Base-by-base conservation (phyloP, 1,140 invertebrate genomes). In the Ceratoteleas bidentatus region DNA sequence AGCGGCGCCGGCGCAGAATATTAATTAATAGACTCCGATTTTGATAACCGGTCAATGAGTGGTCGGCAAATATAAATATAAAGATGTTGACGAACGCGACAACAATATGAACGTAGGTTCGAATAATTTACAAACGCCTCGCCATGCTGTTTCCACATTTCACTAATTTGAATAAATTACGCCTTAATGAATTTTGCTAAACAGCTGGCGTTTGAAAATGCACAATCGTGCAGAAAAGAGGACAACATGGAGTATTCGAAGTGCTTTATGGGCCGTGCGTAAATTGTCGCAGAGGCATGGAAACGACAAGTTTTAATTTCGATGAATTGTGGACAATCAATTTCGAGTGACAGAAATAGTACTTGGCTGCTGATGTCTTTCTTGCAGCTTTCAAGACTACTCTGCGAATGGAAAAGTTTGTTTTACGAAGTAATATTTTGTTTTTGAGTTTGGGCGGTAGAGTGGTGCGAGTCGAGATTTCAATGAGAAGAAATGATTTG, bases 221-320 rank as follows among this genome's bases (percentile, higher is more conserved):
- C 16, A 64, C n/a, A 47, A 62, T 38, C 56, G 43, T 8, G 34
- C 9, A 32, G 49, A 56, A 64, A 64, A 64, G 50, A 54, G 58
- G 69, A 64, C 58, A 56, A 61, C 53, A 61, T 11, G 53, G 49
- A 61, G 53, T 61, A 72, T 53, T 72, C n/a, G 47, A 56, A 62
- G 15, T 73, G 32, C 16, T 62, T 64, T 72, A 72, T 24, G 68
- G 16, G 15, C 14, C 6, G 45, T 54, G 9, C 57, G 56, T 72
- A 45, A 72, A 61, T 72, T 65, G 34, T 14, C 54, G 5, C 54
- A n/a, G 13, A n/a, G 13, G 43, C 10, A 45, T n/a, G 43, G n/a
- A 45, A 45, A n/a, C 10, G 10, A 11, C 43, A 11, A 45, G 10
- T 45, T 11, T 45, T 45, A 11, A 45, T 45, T 45, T 45, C 43